phyloP scores from a whole-genome alignment of 2,113 vertebrate species.

The Mesocricetus auratus region DNA sequence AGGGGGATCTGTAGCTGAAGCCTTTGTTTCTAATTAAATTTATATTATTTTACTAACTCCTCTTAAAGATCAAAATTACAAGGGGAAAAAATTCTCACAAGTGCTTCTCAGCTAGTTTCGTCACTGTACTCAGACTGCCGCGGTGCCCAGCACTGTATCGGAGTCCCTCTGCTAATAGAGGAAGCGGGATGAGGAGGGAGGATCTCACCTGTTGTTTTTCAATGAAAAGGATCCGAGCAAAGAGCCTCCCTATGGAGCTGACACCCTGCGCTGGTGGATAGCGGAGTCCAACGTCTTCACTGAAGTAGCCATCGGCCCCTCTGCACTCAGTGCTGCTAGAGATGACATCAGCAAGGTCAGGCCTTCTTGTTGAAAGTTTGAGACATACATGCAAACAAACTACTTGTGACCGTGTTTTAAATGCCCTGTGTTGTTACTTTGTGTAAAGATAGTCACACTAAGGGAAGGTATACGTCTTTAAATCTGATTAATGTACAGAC shows the following conservation, averaged over 20 bases:
- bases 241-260: constrained; percentile 93
- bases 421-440: neutral
- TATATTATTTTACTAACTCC: neutral
- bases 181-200: neutral
- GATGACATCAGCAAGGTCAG: constrained; percentile 94
- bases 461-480: neutral
- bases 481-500: neutral
- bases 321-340: constrained; percentile 89
- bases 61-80: constrained; percentile 31
- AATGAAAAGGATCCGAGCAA: constrained; percentile 84
- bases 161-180: neutral
- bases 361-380: neutral
- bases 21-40: neutral
- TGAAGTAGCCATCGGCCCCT: constrained; percentile 92
- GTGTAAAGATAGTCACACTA: neutral
- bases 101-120: neutral
- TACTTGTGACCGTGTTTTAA: neutral
- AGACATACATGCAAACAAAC: neutral
- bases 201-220: neutral
- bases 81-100: neutral
- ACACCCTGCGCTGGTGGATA: constrained; percentile 97
- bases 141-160: neutral
- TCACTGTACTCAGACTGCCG: neutral
- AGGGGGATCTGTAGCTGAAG: neutral
- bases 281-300: constrained; percentile 96